Evolutionary conservation across 2,888 invertebrate species (phyloP).

Genomic region (Sericinus montela): DNA sequence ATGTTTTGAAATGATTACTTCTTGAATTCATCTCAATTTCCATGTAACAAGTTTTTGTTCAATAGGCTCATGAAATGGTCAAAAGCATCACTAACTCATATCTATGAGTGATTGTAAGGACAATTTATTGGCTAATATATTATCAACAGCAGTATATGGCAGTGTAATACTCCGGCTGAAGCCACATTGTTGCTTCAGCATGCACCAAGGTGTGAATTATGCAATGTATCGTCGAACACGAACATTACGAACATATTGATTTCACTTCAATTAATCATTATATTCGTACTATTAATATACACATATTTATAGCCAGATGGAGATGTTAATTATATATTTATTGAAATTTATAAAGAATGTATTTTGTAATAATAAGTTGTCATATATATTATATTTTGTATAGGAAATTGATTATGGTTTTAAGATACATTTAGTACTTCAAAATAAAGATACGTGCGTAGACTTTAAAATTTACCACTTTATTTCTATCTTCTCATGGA

Average conservation of each 20-base stretch:
- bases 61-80: background rate
- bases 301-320: too few species aligned
- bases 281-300: too few species aligned
- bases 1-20: too few species aligned
- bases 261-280: constrained; percentile 23
- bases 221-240: constrained; percentile 7
- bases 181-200: constrained; percentile 35
- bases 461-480: too few species aligned
- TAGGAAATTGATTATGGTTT: too few species aligned
- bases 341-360: too few species aligned
- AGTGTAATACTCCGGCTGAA: constrained; percentile 30
- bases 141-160: constrained; percentile 44
- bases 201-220: constrained; percentile 5
- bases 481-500: too few species aligned
- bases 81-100: constrained; percentile 3
- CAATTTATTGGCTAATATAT: constrained; percentile 48
- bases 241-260: constrained; percentile 12
- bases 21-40: background rate
- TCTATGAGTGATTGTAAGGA: constrained; percentile 28
- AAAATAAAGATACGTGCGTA: too few species aligned
- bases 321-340: too few species aligned
- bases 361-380: too few species aligned
- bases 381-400: too few species aligned
- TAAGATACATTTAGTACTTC: too few species aligned
- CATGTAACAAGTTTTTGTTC: constrained; percentile 7